A percentile compares a stretch with the other conserved stretches of the same genome.
Conservation (phyloP, 2,797 vertebrate genomes). For the Ctenosaura bakeri region DNA sequence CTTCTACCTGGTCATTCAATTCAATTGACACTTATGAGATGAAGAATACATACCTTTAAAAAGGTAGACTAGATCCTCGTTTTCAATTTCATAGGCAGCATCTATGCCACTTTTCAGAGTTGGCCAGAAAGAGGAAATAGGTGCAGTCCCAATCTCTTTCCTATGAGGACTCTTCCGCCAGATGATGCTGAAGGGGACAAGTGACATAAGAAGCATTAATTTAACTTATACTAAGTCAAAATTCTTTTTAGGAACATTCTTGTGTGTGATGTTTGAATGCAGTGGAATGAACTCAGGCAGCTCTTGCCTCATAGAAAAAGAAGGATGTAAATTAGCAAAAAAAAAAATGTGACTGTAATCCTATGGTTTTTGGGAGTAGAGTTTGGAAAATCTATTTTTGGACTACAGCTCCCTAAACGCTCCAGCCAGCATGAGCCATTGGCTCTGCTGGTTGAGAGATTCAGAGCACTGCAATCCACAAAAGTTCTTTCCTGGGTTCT, state of each 20-base stretch:
- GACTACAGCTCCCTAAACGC: no score
- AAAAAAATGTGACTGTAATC: neutral
- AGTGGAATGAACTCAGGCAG: neutral
- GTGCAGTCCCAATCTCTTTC: constrained; percentile 65
- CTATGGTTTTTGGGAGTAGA: neutral
- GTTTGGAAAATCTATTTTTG: neutral
- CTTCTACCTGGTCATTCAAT: neutral
- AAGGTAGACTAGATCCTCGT: constrained; percentile 79
- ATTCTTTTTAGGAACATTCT: neutral
- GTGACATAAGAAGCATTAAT: constrained; percentile 17
- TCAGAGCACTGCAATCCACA: no score
- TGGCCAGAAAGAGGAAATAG: constrained; percentile 86
- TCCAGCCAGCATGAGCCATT: no score
- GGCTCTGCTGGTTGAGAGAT: no score
- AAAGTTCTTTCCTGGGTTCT: no score
- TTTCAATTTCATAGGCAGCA: constrained; percentile 85
- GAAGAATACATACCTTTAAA: constrained; percentile 82
- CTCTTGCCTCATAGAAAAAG: neutral
- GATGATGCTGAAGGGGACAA: constrained; percentile 75
- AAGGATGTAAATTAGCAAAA: neutral
- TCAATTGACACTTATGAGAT: neutral
- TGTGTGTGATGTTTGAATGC: neutral
- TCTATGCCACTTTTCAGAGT: constrained; percentile 80
- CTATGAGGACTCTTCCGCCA: constrained; percentile 81
- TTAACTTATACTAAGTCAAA: neutral